A percentile compares a stretch with the other conserved stretches of the same genome.
These are phyloP conservation scores for Neotragus pygmaeus DNA, from an alignment of 2,113 vertebrate genomes.

Conservation along the genomic window DNA sequence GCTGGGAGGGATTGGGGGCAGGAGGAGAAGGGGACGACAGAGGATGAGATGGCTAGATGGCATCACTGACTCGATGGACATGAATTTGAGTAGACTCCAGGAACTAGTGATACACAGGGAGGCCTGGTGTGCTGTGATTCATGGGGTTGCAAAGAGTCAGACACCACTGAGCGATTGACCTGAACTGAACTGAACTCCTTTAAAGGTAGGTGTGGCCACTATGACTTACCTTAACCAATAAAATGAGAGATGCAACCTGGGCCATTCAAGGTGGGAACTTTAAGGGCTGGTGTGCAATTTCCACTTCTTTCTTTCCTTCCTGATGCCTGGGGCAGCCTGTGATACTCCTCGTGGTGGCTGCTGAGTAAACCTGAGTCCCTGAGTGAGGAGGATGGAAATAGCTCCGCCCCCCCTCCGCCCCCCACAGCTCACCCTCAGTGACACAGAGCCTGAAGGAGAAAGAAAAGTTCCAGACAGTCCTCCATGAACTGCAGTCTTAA, in stretches of 20 bases:
- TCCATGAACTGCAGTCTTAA: not conserved
- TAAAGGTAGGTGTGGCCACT: not conserved
- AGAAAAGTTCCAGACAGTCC: not conserved
- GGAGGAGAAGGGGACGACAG: not conserved
- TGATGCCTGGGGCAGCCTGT: no score
- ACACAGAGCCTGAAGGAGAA: not conserved
- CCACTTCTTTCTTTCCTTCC: not conserved
- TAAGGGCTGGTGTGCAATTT: not conserved
- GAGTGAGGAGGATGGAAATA: not conserved
- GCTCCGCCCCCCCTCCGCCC: no score
- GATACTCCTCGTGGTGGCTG: not conserved
- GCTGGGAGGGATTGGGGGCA: not conserved
- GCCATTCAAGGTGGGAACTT: not conserved
- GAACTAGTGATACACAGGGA: no score
- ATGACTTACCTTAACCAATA: not conserved
- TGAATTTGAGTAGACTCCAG: no score
- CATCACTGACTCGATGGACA: no score
- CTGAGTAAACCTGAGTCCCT: not conserved
- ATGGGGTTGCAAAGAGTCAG: no score
- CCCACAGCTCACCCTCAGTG: not conserved
- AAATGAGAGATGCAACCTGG: not conserved
- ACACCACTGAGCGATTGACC: no score
- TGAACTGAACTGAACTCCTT: not conserved
- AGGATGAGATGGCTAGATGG: not conserved
- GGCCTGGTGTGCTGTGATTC: no score